These are phyloP conservation scores for Nicator chloris DNA, from an alignment of 2,113 vertebrate genomes.

Conservation along the genomic window DNA sequence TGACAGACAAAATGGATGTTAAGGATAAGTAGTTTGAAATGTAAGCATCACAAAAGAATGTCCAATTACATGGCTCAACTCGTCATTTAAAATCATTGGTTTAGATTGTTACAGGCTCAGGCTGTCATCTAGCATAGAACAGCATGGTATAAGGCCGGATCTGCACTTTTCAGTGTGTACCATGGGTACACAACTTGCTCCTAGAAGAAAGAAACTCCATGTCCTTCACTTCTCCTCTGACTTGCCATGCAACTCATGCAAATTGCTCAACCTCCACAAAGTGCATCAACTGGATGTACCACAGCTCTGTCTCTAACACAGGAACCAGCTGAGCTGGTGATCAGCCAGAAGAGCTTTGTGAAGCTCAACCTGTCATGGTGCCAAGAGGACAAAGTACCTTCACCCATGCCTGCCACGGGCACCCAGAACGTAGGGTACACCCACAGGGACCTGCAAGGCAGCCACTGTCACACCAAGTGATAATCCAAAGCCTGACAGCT, in stretches of 20 bases:
- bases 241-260: not conserved
- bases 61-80: not conserved
- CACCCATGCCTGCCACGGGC: not conserved
- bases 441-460: not conserved
- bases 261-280: not conserved
- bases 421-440: not conserved
- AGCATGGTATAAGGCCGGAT: not conserved
- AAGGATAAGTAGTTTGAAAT: not conserved
- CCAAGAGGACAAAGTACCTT: not conserved
- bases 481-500: not conserved
- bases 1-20: not conserved
- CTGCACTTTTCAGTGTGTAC: not conserved
- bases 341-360: not conserved
- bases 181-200: fast-evolving
- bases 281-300: not conserved
- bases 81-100: not conserved
- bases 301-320: not conserved
- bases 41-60: not conserved
- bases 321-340: not conserved
- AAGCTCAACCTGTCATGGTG: not conserved
- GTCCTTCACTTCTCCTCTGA: not conserved
- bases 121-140: not conserved
- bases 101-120: not conserved
- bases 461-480: not conserved
- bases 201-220: not conserved